A percentile compares a stretch with the other conserved stretches of the same genome.
Conservation (phyloP, 2,888 invertebrate genomes). For the Stenolophus ochropezus region DNA sequence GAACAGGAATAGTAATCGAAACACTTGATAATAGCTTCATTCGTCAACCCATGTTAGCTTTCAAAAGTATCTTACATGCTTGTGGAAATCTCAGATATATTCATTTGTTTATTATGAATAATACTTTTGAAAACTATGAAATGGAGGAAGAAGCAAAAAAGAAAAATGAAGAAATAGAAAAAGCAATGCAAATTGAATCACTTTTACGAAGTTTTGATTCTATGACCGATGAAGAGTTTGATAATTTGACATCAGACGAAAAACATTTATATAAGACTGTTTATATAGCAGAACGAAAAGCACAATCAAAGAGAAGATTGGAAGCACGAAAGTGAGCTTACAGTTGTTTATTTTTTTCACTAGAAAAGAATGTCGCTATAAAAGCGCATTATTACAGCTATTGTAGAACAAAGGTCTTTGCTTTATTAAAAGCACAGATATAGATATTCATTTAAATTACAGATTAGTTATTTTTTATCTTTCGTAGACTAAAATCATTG, state of each 20-base stretch:
- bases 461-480: too few species aligned
- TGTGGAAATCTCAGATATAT: constrained; percentile 68
- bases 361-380: too few species aligned
- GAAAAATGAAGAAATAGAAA: not conserved
- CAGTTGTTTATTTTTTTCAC: too few species aligned
- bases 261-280: constrained; percentile 63
- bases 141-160: constrained; percentile 61
- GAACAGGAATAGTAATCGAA: constrained; percentile 68
- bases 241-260: constrained; percentile 62
- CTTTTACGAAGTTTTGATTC: constrained; percentile 61
- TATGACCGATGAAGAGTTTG: constrained; percentile 65
- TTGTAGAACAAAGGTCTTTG: too few species aligned
- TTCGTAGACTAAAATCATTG: too few species aligned
- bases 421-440: too few species aligned
- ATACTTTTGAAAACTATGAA: constrained; percentile 61
- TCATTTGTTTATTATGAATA: constrained; percentile 66
- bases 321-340: constrained; percentile 62
- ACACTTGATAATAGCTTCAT: constrained; percentile 69
- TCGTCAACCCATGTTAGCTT: constrained; percentile 64
- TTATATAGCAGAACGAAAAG: constrained; percentile 64
- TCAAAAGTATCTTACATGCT: constrained; percentile 67
- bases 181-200: constrained; percentile 11
- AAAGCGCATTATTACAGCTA: too few species aligned
- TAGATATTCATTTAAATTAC: too few species aligned
- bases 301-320: constrained; percentile 60